A percentile compares a stretch with the other conserved stretches of the same genome.
phyloP scores from a whole-genome alignment of 37 sponge, comb jelly and placozoan genomes.

The Aplysina aerophoba region DNA sequence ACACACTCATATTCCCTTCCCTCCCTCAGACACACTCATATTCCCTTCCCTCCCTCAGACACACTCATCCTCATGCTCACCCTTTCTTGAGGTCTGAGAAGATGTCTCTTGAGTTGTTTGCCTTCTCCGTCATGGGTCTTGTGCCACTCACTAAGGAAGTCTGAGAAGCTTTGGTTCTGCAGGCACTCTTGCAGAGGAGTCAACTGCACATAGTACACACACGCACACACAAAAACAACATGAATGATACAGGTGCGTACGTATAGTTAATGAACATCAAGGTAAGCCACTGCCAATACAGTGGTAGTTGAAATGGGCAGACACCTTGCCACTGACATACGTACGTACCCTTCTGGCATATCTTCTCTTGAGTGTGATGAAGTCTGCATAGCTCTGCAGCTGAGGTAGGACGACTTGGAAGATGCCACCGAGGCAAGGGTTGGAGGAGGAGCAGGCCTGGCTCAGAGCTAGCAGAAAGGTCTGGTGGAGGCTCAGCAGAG shows the following conservation, averaged over 20 bases:
- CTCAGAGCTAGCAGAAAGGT: slow-evolving; percentile 19
- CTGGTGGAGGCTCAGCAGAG: slow-evolving; percentile 51
- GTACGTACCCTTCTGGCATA: slow-evolving; percentile 31
- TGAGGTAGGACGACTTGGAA: slow-evolving; percentile 38
- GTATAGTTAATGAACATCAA: background rate
- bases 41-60: too few species aligned
- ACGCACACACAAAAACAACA: background rate
- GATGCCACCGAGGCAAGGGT: slow-evolving; percentile 22
- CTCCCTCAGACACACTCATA: too few species aligned
- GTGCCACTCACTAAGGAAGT: slow-evolving; percentile 61
- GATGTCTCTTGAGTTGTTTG: slow-evolving; percentile 43
- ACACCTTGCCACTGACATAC: too few species aligned
- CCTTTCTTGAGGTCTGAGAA: slow-evolving; percentile 48
- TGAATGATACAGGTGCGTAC: background rate
- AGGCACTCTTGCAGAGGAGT: slow-evolving; percentile 52
- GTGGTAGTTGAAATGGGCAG: too few species aligned
- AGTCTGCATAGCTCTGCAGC: slow-evolving; percentile 50
- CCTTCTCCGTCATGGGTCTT: slow-evolving; percentile 59
- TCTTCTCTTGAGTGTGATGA: slow-evolving; percentile 42
- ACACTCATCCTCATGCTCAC: slow-evolving; percentile 34
- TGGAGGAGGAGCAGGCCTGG: slow-evolving; percentile 9
- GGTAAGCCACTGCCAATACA: background rate
- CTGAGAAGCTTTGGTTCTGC: slow-evolving; percentile 33
- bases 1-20: too few species aligned
- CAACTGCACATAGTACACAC: slow-evolving; percentile 9